phyloP scores from a whole-genome alignment of 2,113 vertebrate genomes.

The Coracopsis vasa region DNA sequence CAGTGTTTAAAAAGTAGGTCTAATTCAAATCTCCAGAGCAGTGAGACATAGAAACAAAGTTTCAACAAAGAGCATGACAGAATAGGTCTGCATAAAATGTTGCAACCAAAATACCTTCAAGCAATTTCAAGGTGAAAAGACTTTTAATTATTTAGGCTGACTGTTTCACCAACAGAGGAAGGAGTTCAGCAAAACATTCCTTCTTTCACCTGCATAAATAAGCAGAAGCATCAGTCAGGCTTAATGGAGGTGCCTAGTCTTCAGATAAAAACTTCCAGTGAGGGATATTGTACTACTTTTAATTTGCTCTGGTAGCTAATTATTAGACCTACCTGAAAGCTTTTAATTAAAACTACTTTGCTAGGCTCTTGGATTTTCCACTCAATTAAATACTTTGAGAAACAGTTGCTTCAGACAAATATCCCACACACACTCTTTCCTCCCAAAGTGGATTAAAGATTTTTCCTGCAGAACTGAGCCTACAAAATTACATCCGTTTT shows the following conservation, averaged over 20 bases:
- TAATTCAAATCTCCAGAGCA: not conserved
- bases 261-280: not conserved
- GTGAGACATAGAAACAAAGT: not conserved
- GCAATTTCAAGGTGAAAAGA: not conserved
- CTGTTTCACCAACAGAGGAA: not conserved
- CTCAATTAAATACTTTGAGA: not conserved
- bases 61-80: not conserved
- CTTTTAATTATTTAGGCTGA: not conserved
- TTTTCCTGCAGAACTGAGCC: not conserved
- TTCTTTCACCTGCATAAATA: not conserved
- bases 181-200: not conserved
- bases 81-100: not conserved
- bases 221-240: not conserved
- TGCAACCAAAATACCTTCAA: not conserved
- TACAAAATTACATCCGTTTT: not conserved
- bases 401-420: not conserved
- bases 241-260: not conserved
- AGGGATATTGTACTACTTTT: not conserved
- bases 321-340: not conserved
- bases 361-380: not conserved
- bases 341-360: not conserved
- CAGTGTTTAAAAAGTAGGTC: not conserved
- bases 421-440: fast-evolving
- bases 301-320: not conserved
- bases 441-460: not conserved